Percentiles rank a stretch among this genome's conserved stretches.
These are phyloP conservation scores for Patella depressa DNA, from an alignment of 2,888 invertebrate species.

Conservation along the genomic window DNA sequence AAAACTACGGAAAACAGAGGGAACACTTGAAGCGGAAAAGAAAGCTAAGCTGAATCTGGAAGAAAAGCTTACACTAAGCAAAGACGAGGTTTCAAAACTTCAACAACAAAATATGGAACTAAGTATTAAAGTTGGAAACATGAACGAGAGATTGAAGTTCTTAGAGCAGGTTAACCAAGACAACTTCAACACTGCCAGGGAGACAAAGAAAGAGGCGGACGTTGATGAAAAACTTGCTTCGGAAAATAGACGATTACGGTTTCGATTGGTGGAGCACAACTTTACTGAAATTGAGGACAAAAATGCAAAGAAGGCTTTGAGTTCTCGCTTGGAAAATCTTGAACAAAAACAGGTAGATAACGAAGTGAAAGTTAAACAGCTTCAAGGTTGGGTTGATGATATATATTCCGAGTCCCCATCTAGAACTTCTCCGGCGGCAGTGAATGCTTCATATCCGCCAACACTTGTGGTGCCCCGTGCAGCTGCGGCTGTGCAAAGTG, in stretches of 20 bases:
- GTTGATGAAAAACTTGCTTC: slow-evolving; percentile 29
- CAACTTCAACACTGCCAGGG: slow-evolving; percentile 15
- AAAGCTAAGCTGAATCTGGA: slow-evolving; percentile 7
- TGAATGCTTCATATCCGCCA: neutral
- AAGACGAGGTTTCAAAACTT: slow-evolving; percentile 38
- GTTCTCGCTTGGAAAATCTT: slow-evolving; percentile 27
- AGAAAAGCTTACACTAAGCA: slow-evolving; percentile 41
- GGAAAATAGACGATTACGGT: slow-evolving; percentile 37
- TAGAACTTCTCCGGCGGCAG: neutral
- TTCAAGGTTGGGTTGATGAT: slow-evolving; percentile 51
- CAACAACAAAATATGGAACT: slow-evolving; percentile 49
- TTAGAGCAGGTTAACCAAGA: slow-evolving; percentile 50
- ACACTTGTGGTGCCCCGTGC: neutral
- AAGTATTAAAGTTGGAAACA: slow-evolving; percentile 45
- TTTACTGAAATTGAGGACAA: slow-evolving; percentile 35
- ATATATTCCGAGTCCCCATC: slow-evolving; percentile 30
- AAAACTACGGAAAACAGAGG: slow-evolving; percentile 16
- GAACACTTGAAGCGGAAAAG: slow-evolving; percentile 20
- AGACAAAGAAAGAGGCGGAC: slow-evolving; percentile 19
- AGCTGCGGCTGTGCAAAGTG: neutral
- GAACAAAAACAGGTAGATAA: slow-evolving; percentile 47
- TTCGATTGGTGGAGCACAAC: slow-evolving; percentile 41
- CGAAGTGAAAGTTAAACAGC: slow-evolving; percentile 45
- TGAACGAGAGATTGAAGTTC: slow-evolving; percentile 43
- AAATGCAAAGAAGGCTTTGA: slow-evolving; percentile 26